A percentile compares a stretch with the other conserved stretches of the same genome.
These are phyloP conservation scores for Struthio camelus DNA, from an alignment of 2,113 vertebrate species.

Conservation along the genomic window DNA sequence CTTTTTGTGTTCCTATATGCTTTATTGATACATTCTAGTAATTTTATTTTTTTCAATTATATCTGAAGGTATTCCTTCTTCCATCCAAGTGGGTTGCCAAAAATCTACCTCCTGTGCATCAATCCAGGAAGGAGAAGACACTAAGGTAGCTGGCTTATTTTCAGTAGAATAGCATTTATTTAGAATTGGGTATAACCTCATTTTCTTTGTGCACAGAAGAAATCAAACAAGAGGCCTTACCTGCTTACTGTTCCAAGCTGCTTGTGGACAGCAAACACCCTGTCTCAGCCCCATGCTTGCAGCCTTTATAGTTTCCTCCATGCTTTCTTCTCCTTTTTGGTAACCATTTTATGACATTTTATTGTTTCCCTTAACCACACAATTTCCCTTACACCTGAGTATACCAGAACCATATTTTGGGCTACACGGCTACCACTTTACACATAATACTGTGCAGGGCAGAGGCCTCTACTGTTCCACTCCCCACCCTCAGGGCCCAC, in stretches of 20 bases:
- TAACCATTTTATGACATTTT: neutral
- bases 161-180: neutral
- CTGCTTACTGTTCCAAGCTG: neutral
- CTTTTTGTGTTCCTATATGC: too few species aligned
- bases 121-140: rapidly evolving
- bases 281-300: neutral
- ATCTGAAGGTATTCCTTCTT: neutral
- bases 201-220: too few species aligned
- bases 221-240: neutral
- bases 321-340: neutral
- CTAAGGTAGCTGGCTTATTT: neutral
- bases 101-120: neutral
- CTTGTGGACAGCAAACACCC: too few species aligned
- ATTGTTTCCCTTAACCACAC: neutral
- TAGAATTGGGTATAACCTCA: too few species aligned
- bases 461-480: too few species aligned
- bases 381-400: neutral
- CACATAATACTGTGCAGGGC: too few species aligned
- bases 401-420: neutral
- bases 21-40: neutral
- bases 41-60: too few species aligned
- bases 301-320: neutral
- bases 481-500: too few species aligned
- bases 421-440: neutral
- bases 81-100: neutral